Base-by-base conservation (phyloP, 1,140 invertebrate genomes). In the Elysia chlorotica region DNA sequence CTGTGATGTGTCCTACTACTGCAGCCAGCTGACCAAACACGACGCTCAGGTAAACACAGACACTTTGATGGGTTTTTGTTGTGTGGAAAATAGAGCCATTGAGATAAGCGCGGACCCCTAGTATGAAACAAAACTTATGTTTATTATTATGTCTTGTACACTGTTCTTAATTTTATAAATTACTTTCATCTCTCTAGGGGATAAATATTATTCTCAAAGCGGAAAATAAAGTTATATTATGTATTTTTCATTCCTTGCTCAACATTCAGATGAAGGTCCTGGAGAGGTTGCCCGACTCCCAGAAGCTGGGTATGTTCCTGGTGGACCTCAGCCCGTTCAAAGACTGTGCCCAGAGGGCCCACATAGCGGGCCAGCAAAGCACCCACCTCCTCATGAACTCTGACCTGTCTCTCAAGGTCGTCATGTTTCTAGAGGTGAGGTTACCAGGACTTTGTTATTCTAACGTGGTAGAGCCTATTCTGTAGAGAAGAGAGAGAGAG, bases 21-120 rank as follows among this genome's bases (percentile, higher is more conserved):
- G 19, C 33, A 56, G 54, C 0, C 33, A 25, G 21, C 67, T 69
- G 28, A 53, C 37, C 21, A 28, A 33, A 2, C 54, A 2, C 38
- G 67, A 69, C 54, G 35, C 33, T 25, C 67, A 69, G 54, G 67
- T 67, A 25, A n/a, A n/a, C n/a, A n/a, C n/a, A n/a, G n/a, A n/a
- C n/a, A n/a, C n/a, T n/a, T n/a, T n/a, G n/a, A 59, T 59, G 28
- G 6, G 19, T 59, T 10, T 59, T 59, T 59, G 19, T 14, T 48
- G n/a, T 14, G n/a, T 48, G n/a, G 41, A n/a, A 48, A 48, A 48
- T n/a, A 14, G n/a, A 48, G n/a, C n/a, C n/a, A 14, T 48, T 10
- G n/a, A 14, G 41, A 14, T 48, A 10, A 48, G n/a, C 10, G 10
- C 10, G n/a, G 41, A 14, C 41, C 10, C n/a, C 41, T 48, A n/a